Evolutionary conservation across 2,888 invertebrate genomes (phyloP).

Genomic region (Neuroscelio doddi): DNA sequence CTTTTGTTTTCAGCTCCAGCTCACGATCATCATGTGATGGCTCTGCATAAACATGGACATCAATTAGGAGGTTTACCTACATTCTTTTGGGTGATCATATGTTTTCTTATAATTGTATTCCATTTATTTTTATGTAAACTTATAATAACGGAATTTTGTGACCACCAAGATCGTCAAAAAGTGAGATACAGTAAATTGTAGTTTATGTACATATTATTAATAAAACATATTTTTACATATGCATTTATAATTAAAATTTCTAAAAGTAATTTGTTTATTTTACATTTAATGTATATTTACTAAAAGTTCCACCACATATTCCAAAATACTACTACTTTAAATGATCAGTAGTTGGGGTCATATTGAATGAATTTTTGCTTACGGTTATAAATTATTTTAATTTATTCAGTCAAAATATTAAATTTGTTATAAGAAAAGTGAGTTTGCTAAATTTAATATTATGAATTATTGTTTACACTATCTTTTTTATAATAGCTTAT

Average conservation of each 20-base stretch:
- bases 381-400: no score
- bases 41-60: constrained; percentile 92
- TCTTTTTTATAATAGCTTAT: no score
- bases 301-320: not conserved
- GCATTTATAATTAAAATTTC: not conserved
- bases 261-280: not conserved
- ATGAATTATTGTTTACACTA: no score
- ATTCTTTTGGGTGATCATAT: constrained; percentile 93
- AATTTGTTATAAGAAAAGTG: no score
- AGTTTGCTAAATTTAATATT: no score
- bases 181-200: constrained; percentile 82
- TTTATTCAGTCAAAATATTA: no score
- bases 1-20: constrained; percentile 83
- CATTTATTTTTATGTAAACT: constrained; percentile 94
- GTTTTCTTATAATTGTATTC: constrained; percentile 90
- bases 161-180: constrained; percentile 79
- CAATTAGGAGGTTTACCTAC: constrained; percentile 91
- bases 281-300: not conserved
- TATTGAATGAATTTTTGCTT: no score
- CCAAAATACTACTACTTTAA: not conserved
- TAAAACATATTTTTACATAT: constrained; percentile 10
- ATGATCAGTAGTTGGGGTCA: no score
- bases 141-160: constrained; percentile 92
- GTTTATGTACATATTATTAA: constrained; percentile 53
- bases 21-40: constrained; percentile 92